Percentiles rank a stretch among this genome's conserved stretches.
Evolutionary conservation across 2,888 invertebrate genomes (phyloP).

Genomic region (Zootermopsis nevadensis): DNA sequence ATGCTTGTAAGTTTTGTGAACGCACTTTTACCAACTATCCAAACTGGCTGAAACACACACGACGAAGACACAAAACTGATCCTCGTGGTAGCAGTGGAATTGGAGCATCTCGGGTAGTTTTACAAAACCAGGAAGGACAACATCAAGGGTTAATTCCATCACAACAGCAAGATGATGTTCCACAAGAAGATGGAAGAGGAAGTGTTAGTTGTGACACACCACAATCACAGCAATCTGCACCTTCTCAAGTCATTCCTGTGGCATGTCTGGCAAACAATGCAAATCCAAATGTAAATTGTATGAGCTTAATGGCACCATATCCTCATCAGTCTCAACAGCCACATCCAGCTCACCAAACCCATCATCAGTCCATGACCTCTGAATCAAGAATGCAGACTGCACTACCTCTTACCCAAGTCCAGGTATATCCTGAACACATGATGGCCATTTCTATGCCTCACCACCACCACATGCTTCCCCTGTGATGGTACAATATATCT

Average conservation of each 20-base stretch:
- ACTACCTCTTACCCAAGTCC: slow-evolving; percentile 21
- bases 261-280: slow-evolving; percentile 22
- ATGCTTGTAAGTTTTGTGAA: slow-evolving; percentile 68
- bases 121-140: slow-evolving; percentile 6
- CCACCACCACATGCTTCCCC: slow-evolving; percentile 48
- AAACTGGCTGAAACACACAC: slow-evolving; percentile 70
- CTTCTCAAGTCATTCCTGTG: slow-evolving; percentile 20
- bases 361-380: slow-evolving; percentile 29
- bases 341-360: slow-evolving; percentile 12
- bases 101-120: slow-evolving; percentile 1
- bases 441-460: slow-evolving; percentile 45
- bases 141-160: not conserved
- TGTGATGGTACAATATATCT: slow-evolving; percentile 31
- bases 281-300: not conserved
- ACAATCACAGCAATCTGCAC: slow-evolving; percentile 2
- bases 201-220: slow-evolving; percentile 19
- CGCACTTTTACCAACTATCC: slow-evolving; percentile 69
- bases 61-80: slow-evolving; percentile 65
- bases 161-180: slow-evolving; percentile 11
- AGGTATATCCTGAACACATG: slow-evolving; percentile 42
- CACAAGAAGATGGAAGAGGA: slow-evolving; percentile 19
- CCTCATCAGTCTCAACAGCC: slow-evolving; percentile 44
- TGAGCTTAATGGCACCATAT: slow-evolving; percentile 45
- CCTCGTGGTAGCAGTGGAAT: slow-evolving; percentile 15
- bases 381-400: slow-evolving; percentile 21